Evolutionary conservation across 2,888 invertebrate genomes (phyloP).

Genomic region (Idaea biselata): DNA sequence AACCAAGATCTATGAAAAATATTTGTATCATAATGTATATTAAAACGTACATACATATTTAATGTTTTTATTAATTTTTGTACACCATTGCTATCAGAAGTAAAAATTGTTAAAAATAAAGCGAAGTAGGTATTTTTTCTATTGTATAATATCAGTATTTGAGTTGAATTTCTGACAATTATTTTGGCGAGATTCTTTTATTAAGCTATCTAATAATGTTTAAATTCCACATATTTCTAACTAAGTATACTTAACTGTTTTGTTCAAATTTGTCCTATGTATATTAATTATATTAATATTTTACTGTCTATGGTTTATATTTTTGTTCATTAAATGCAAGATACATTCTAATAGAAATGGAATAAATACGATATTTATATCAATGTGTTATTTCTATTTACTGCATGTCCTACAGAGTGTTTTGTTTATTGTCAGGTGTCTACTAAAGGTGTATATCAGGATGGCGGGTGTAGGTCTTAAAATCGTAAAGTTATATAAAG

Average conservation of each 20-base stretch:
- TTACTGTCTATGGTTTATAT: slow-evolving; percentile 46
- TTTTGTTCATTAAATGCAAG: slow-evolving; percentile 60
- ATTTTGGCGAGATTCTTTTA: slow-evolving; percentile 17
- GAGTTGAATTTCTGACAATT: slow-evolving; percentile 26
- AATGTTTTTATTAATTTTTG: slow-evolving; percentile 51
- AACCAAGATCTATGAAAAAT: slow-evolving; percentile 50
- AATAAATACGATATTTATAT: slow-evolving; percentile 71
- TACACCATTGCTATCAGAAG: slow-evolving; percentile 60
- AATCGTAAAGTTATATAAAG: too few relatives aligned
- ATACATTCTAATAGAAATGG: slow-evolving; percentile 63
- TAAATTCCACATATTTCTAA: slow-evolving; percentile 7
- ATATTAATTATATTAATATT: slow-evolving; percentile 30
- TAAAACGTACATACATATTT: slow-evolving; percentile 54
- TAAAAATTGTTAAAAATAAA: slow-evolving; percentile 66
- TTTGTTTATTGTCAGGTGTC: too few relatives aligned
- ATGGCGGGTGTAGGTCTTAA: too few relatives aligned
- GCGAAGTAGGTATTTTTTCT: slow-evolving; percentile 63
- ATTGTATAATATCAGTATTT: slow-evolving; percentile 41
- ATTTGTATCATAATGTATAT: slow-evolving; percentile 45
- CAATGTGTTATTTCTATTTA: slow-evolving; percentile 41
- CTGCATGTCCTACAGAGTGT: neutral
- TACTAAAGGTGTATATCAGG: too few relatives aligned
- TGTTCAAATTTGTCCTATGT: slow-evolving; percentile 17
- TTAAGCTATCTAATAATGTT: slow-evolving; percentile 10
- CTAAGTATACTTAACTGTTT: slow-evolving; percentile 8